Percentiles rank a stretch among this genome's conserved stretches.
These are phyloP conservation scores for Prunella strophiata DNA, from an alignment of 2,797 vertebrate species.

Conservation along the genomic window DNA sequence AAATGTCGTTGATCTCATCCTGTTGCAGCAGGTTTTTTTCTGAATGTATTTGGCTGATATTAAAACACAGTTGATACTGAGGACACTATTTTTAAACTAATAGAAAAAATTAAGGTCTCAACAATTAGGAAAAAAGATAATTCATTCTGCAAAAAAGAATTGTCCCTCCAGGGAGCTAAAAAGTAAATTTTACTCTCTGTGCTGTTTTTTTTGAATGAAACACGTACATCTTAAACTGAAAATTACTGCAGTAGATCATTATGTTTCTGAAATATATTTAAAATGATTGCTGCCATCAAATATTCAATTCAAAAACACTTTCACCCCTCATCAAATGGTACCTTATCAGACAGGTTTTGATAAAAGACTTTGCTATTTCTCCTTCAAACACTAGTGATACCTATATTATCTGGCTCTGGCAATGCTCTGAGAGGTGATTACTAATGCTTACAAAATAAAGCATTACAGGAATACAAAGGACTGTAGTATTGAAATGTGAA, in stretches of 20 bases:
- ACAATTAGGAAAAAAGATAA: neutral
- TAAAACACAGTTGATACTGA: slow-evolving; percentile 52
- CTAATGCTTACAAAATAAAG: slow-evolving; percentile 19
- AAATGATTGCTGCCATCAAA: slow-evolving; percentile 22
- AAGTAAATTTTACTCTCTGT: neutral
- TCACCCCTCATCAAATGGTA: neutral
- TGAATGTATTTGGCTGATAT: slow-evolving; percentile 34
- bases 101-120: slow-evolving; percentile 10
- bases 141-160: slow-evolving; percentile 35
- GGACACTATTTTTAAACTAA: slow-evolving; percentile 57
- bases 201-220: neutral
- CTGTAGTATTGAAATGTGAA: neutral
- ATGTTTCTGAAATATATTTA: slow-evolving; percentile 40
- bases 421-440: neutral
- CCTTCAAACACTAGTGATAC: neutral
- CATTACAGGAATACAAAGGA: neutral
- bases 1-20: slow-evolving; percentile 25
- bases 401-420: neutral
- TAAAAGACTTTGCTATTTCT: slow-evolving; percentile 22
- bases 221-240: neutral
- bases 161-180: neutral
- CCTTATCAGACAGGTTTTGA: slow-evolving; percentile 14
- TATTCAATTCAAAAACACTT: slow-evolving; percentile 2
- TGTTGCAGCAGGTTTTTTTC: slow-evolving; percentile 24
- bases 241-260: slow-evolving; percentile 10